Base-by-base conservation (phyloP, 2,888 invertebrate genomes). In the Psococerastis gibbosa region DNA sequence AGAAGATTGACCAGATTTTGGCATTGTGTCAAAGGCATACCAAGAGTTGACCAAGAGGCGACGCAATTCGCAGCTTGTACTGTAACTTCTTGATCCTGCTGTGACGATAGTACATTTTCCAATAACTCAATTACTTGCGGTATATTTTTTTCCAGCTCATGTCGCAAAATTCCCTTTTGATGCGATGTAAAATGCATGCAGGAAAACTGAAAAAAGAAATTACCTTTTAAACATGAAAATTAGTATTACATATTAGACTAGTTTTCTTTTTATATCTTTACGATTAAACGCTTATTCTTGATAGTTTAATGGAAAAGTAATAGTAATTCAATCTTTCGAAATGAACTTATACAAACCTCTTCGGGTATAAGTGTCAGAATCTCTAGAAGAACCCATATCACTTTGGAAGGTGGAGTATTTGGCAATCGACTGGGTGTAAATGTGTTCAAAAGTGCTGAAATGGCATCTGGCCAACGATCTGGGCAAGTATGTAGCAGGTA, bases 351-450 rank as follows among this genome's bases (percentile, higher is more conserved):
- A n/a, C n/a, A 64, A 65, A 85, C 87, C 69, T 92, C 91, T 64
- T 82, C 83, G 20, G 91, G 88, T 56, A 92, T 74, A 44, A 84
- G 80, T 53, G 80, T 78, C 13, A 92, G 66, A 32, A 91, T 78
- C 66, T 87, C 82, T 43, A 92, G 60, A 53, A 92, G 70, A 48
- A 75, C 73, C 69, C 69, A 75, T 46, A 69, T 65, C 50, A 70
- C 70, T 52, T 68, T 69, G 54, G 68, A 71, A 47, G 69, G 69
- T 53, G 66, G 69, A 52, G 69, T 69, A 58, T 68, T 68, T 23
- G 71, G 70, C 50, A 71, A 63, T 55, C 52, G 61, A 61, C 16
- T 59, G 56, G 63, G 52, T 61, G 68, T 57, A 64, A 69, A 78
- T 49, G 62, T 75, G 56, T 63, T 67, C 34, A 85, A 71, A 45